These are phyloP conservation scores for Callipepla californica DNA, from an alignment of 2,113 vertebrate species.

Conservation along the genomic window DNA sequence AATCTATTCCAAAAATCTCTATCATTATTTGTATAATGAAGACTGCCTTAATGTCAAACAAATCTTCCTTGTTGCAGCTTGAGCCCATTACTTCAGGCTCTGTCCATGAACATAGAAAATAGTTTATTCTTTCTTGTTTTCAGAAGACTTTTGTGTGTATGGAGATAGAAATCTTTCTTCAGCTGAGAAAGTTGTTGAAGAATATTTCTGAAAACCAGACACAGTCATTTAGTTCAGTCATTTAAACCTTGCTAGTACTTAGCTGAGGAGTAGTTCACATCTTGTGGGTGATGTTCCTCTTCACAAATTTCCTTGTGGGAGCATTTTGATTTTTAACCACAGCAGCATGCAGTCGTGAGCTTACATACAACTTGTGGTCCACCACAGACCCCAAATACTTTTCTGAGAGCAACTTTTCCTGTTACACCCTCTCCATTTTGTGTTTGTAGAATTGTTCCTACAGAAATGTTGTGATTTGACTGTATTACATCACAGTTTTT, in stretches of 20 bases:
- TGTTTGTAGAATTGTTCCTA: background rate
- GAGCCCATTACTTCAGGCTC: background rate
- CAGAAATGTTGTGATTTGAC: background rate
- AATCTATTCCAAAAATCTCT: background rate
- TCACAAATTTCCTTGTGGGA: accelerated
- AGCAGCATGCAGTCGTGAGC: background rate
- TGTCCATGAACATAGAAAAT: background rate
- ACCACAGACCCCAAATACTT: background rate
- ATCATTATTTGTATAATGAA: background rate
- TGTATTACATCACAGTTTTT: background rate
- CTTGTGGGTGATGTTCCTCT: background rate
- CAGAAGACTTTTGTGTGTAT: background rate
- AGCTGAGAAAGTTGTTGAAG: background rate
- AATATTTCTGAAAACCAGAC: background rate
- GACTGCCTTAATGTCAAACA: background rate
- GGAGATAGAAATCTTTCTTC: background rate
- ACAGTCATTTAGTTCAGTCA: background rate
- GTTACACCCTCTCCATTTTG: background rate
- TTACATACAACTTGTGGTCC: background rate
- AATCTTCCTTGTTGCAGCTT: background rate
- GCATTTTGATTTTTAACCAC: background rate
- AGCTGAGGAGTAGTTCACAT: background rate
- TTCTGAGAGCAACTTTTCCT: background rate
- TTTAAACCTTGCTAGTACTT: background rate
- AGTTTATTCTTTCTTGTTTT: background rate